Conservation (phyloP, 2,113 vertebrate genomes). For the Martes martes region DNA sequence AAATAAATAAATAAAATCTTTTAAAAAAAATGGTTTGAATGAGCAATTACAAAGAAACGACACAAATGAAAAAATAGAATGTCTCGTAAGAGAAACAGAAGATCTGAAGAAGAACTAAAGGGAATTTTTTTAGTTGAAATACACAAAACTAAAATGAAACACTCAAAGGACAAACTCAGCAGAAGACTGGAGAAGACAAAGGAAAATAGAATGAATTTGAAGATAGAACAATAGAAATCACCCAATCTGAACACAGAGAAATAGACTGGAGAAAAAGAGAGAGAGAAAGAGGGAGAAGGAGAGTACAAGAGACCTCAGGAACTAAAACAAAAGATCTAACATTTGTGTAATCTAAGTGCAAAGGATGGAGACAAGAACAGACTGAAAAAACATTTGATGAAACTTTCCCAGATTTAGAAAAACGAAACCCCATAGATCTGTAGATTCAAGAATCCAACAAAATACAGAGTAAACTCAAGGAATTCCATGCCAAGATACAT, state of each 20-base stretch:
- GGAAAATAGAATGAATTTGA: neutral
- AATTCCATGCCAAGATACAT: neutral
- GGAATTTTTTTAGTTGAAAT: neutral
- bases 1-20: too few species aligned
- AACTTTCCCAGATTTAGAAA: neutral
- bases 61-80: neutral
- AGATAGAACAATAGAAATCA: neutral
- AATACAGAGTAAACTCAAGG: neutral
- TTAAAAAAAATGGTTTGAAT: neutral
- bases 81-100: neutral
- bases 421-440: neutral
- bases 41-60: neutral
- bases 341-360: neutral
- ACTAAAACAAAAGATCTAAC: neutral
- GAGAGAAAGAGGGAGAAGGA: too few species aligned
- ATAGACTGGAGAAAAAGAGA: neutral
- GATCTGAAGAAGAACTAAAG: neutral
- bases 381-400: neutral
- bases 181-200: neutral
- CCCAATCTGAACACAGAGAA: neutral
- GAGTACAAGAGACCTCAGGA: neutral
- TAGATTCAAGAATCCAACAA: neutral
- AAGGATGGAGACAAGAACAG: neutral
- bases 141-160: neutral
- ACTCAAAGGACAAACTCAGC: neutral